Evolutionary conservation across 2,797 vertebrate species (phyloP).

Genomic region (Peromyscus attwateri): DNA sequence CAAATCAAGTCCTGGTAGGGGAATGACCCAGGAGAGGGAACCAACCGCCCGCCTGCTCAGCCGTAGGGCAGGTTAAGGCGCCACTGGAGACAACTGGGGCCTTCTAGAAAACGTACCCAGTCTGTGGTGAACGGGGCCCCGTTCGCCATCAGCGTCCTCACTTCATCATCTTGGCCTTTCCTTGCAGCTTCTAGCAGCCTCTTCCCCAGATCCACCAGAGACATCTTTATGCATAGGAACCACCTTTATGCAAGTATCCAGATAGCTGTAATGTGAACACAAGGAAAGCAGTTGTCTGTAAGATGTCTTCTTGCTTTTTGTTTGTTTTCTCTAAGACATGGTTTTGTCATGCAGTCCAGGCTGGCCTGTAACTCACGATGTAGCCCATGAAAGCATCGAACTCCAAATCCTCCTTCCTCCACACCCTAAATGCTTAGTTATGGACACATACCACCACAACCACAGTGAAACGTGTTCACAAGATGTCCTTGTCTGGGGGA

Average conservation of each 20-base stretch:
- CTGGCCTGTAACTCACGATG: neutral
- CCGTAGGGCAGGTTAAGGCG: neutral
- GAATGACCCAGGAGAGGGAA: neutral
- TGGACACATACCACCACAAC: neutral
- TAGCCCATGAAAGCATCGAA: neutral
- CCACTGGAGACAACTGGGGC: neutral
- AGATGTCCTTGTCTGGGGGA: neutral
- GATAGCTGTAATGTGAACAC: constrained; percentile 75
- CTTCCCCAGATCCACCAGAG: constrained; percentile 96
- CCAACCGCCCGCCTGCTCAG: neutral
- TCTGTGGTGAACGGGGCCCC: constrained; percentile 97
- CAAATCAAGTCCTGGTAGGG: constrained; percentile 43
- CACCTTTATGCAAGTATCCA: neutral
- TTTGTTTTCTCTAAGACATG: neutral
- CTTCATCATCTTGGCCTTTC: constrained; percentile 95
- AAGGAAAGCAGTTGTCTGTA: constrained; percentile 26
- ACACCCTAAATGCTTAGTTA: neutral
- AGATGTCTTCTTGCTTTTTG: neutral
- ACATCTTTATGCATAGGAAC: constrained; percentile 91
- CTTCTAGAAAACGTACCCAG: constrained; percentile 90
- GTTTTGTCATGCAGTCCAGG: neutral
- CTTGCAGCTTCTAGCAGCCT: constrained; percentile 95
- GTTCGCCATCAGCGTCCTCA: constrained; percentile 94
- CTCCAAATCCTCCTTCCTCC: neutral
- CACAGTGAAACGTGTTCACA: neutral